A percentile compares a stretch with the other conserved stretches of the same genome.
phyloP scores from a whole-genome alignment of 2,888 invertebrate genomes.

The Acronicta aceris region DNA sequence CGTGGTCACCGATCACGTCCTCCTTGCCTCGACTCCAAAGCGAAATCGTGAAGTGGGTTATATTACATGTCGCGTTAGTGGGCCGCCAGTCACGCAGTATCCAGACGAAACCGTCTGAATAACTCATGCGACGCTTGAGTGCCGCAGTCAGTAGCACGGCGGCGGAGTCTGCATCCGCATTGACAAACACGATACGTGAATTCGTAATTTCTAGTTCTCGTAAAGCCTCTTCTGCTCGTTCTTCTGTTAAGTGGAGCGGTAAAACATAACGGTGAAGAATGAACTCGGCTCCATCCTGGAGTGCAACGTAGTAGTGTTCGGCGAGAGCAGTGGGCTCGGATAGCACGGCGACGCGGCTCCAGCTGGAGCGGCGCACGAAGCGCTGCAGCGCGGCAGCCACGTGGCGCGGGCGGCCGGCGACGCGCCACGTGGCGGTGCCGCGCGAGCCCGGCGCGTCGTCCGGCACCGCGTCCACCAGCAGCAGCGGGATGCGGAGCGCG shows the following conservation, averaged over 20 bases:
- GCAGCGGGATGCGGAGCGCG: conserved; percentile 36
- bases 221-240: conserved; percentile 21
- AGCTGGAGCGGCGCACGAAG: conserved; percentile 15
- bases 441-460: conserved; percentile 1
- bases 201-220: conserved; percentile 62
- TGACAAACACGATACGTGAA: conserved; percentile 94
- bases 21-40: conserved; percentile 46
- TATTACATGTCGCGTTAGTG: conserved; percentile 10
- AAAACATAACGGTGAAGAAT: background rate
- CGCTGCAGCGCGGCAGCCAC: conserved; percentile 15
- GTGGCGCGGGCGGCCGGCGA: conserved; percentile 38
- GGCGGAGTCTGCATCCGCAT: conserved; percentile 91
- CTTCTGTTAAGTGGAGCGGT: background rate
- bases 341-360: conserved; percentile 37
- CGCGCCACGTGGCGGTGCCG: conserved; percentile 17
- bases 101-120: conserved; percentile 62
- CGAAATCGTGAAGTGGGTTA: conserved; percentile 56
- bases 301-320: conserved; percentile 5
- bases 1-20: background rate
- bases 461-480: conserved; percentile 42
- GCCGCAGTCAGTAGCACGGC: conserved; percentile 92
- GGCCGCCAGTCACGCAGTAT: conserved; percentile 67
- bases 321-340: conserved; percentile 6
- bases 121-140: conserved; percentile 80
- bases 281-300: background rate